Evolutionary conservation across 23 tunicate genomes (phyloP).

Genomic region (Trididemnum nubilum): DNA sequence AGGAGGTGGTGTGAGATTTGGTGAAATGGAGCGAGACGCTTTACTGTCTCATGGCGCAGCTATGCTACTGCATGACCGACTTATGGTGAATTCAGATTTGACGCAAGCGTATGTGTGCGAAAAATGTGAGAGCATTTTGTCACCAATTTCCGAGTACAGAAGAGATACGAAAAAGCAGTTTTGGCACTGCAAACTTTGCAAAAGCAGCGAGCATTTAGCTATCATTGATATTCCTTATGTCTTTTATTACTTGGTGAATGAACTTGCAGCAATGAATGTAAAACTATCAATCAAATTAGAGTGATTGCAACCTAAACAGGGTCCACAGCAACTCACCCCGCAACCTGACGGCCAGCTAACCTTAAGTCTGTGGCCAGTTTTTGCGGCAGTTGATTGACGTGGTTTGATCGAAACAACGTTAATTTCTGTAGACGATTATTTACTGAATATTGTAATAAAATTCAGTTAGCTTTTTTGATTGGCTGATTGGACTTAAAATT

Average conservation of each 20-base stretch:
- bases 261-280: slow-evolving; percentile 91
- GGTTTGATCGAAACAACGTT: too few relatives aligned
- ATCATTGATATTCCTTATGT: slow-evolving; percentile 75
- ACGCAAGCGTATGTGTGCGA: slow-evolving; percentile 66
- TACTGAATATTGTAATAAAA: too few relatives aligned
- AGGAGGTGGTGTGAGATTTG: slow-evolving; percentile 93
- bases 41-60: slow-evolving; percentile 90
- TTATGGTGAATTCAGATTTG: slow-evolving; percentile 58
- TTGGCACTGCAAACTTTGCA: slow-evolving; percentile 47
- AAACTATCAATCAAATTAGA: slow-evolving; percentile 51
- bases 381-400: too few relatives aligned
- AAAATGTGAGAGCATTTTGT: slow-evolving; percentile 72
- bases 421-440: too few relatives aligned
- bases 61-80: slow-evolving; percentile 66
- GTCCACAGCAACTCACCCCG: too few relatives aligned
- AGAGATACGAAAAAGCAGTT: neutral
- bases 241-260: slow-evolving; percentile 68
- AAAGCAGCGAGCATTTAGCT: slow-evolving; percentile 38
- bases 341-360: too few relatives aligned
- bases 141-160: slow-evolving; percentile 29
- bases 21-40: slow-evolving; percentile 99
- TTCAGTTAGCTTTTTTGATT: too few relatives aligned
- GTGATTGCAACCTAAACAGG: slow-evolving; percentile 12
- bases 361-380: too few relatives aligned
- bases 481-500: too few relatives aligned